Base-by-base conservation (phyloP, 2,888 invertebrate species). In the Cosmia trapezina region DNA sequence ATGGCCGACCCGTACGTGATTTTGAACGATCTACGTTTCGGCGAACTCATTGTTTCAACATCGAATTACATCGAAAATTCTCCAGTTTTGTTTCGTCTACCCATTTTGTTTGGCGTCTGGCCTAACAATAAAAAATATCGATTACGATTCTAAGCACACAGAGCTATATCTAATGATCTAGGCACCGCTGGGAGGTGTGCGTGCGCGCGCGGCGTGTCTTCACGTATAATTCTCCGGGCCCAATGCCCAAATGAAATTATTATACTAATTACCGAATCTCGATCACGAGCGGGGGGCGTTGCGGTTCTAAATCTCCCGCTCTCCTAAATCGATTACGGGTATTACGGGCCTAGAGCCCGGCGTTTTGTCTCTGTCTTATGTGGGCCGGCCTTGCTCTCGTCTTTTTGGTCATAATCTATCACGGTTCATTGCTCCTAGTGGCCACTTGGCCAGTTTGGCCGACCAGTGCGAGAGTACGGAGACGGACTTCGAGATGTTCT, bases 221-320 rank as follows among this genome's bases (percentile, higher is more conserved):
- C 90, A 89, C 91, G 89, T 92, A 90, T 91, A 91, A 91, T 90
- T 88, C 90, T 90, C 88, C 86, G 90, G 88, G 88, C 87, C 91
- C 92, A 92, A 93, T 93, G 88, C 87, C 91, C 92, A 93, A 93
- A 94, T 94, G 91, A 93, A 94, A 95, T 94, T 94, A 94, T 94
- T 94, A 94, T 91, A 94, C 94, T 94, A 95, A 94, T 95, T 94
- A 94, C 94, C 92, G 91, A 93, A 93, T 92, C 92, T 92, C 91
- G 92, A 92, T 92, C 91, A 91, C 91, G 93, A 91, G 91, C 90
- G 88, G 84, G 89, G 90, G 93, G 94, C 94, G 93, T 93, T 89
- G 91, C 93, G 91, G 89, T 90, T 90, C 92, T 94, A 94, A 94
- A 94, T 94, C 93, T 93, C 89, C 88, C 91, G 92, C 92, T 92